A percentile compares a stretch with the other conserved stretches of the same genome.
Conservation (phyloP, 1,140 invertebrate genomes). For the Saccostrea glomerata region DNA sequence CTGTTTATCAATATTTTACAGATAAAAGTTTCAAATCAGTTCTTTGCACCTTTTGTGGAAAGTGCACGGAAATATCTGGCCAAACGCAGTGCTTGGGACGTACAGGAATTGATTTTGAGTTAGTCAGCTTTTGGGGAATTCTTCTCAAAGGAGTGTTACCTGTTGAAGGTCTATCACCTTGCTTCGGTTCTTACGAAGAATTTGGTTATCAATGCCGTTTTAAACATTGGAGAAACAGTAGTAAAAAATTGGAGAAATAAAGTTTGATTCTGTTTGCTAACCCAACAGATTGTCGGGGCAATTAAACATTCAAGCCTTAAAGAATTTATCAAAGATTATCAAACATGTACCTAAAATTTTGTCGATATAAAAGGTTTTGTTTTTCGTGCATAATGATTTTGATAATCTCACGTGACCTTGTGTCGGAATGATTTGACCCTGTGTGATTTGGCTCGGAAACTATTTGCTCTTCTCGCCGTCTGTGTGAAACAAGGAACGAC, state of each 20-base stretch:
- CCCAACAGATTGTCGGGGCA: background rate
- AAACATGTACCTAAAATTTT: background rate
- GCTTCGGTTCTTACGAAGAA: background rate
- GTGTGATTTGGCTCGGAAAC: conserved; percentile 7
- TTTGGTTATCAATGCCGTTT: too few relatives aligned
- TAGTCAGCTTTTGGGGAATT: background rate
- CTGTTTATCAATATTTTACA: conserved; percentile 33
- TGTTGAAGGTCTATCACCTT: background rate
- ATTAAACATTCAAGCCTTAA: background rate
- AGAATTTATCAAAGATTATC: background rate
- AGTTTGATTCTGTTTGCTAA: background rate
- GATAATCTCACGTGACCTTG: conserved; percentile 16
- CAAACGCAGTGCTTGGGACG: background rate
- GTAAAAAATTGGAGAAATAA: background rate
- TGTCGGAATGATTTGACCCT: background rate
- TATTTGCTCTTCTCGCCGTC: conserved; percentile 5
- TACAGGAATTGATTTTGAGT: background rate
- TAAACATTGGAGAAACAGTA: too few relatives aligned
- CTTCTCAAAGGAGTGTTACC: background rate
- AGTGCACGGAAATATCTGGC: background rate
- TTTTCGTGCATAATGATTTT: conserved; percentile 4
- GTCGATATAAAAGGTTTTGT: conserved; percentile 7
- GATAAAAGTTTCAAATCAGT: conserved; percentile 16
- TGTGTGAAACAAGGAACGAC: conserved; percentile 1
- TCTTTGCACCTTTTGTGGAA: conserved; percentile 30